Conservation (phyloP, 2,113 vertebrate species). For the Zosterops hypoxanthus region DNA sequence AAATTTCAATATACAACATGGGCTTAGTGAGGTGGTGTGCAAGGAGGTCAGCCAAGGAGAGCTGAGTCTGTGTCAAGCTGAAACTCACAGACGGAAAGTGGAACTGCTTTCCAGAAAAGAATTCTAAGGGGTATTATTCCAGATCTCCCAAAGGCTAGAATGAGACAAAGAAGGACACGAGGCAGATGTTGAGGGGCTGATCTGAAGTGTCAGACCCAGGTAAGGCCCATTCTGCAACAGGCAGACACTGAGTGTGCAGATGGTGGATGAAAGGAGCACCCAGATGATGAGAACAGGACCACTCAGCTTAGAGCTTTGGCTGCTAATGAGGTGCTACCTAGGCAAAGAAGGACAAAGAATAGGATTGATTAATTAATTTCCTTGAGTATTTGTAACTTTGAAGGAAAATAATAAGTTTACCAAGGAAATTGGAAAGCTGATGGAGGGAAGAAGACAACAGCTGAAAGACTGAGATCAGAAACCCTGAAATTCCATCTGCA, state of each 20-base stretch:
- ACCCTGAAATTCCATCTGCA: not conserved
- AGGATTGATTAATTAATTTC: not conserved
- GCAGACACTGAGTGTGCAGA: not conserved
- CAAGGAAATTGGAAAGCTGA: not conserved
- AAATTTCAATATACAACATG: not conserved
- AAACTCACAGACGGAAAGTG: not conserved
- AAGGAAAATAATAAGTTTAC: not conserved
- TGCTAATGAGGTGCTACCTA: not conserved
- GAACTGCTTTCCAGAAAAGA: not conserved
- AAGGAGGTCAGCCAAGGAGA: not conserved
- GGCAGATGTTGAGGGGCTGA: not conserved
- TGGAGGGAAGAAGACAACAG: not conserved
- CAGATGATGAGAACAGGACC: fast-evolving
- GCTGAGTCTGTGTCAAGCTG: not conserved
- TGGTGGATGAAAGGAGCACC: not conserved
- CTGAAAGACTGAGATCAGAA: not conserved
- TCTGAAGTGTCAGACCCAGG: not conserved
- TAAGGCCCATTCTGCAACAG: not conserved
- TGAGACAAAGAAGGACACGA: not conserved
- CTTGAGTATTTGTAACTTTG: not conserved
- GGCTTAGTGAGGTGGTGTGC: not conserved
- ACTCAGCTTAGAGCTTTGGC: fast-evolving
- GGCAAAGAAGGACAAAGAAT: not conserved
- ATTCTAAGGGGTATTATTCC: not conserved
- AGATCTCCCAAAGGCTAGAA: not conserved